Evolutionary conservation across 2,113 vertebrate genomes (phyloP), one percentile per base, ranked within the genome.

Genomic region (Aptenodytes patagonicus): DNA sequence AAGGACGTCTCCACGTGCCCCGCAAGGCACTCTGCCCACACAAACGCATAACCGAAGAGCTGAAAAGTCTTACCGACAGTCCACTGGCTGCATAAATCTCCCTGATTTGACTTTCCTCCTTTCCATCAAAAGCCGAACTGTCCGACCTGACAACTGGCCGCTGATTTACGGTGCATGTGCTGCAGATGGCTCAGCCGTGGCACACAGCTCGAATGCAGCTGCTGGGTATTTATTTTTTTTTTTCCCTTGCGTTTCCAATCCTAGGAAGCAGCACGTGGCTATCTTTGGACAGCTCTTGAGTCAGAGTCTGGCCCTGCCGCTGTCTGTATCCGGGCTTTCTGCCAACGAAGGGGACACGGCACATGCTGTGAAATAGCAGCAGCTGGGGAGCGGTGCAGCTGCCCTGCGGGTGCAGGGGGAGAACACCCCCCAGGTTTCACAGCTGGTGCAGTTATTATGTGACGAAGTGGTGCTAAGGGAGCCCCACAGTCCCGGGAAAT

Each of bases 131-230:
- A 93, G 76, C 87, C 19, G 71, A 91, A 70, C 62, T n/a, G 61
- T 21, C 2, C 0, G 32, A 44, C 36, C 13, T 1, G 11, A 47
- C 93, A 88, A 47, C 36, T 68, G 70, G 58, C 95, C 7, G 3
- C 38, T 72, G 61, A 61, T 49, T 57, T 42, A 70, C 1, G 16
- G 6, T n/a, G 69, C 5, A 2, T 66, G 52, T 7, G 60, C 73
- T 40, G 93, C 94, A 96, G 81, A 88, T 15, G 21, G 94, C 83
- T 96, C 92, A 77, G 44, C n/a, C 71, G 85, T 47, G 79, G 93
- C 64, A 60, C 52, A 13, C 2, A 3, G 55, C 57, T 49, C 8
- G 0, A 65, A 38, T 17, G 86, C 84, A 70, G 92, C 90, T 95
- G 93, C 81, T 65, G 75, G 32, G n/a, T 40, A 26, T 13, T 44